phyloP scores from a whole-genome alignment of 2,888 invertebrate species.

The Uloborus plumipes region DNA sequence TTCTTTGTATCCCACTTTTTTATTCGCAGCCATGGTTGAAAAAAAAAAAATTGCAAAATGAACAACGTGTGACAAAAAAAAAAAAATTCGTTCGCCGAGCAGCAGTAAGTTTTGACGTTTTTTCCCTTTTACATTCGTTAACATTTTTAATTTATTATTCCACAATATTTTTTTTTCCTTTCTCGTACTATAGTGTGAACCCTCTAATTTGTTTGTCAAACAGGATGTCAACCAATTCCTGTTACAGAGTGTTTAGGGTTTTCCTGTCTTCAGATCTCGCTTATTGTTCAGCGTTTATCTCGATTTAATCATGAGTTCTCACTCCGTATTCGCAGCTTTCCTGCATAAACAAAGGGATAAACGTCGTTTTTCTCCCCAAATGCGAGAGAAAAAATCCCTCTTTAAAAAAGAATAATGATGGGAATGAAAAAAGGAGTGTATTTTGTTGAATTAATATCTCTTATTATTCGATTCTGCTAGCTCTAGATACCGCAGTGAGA shows the following conservation, averaged over 20 bases:
- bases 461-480: constrained; percentile 57
- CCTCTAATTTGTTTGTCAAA: constrained; percentile 58
- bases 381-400: constrained; percentile 5
- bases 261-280: constrained; percentile 37
- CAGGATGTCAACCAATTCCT: constrained; percentile 59
- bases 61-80: constrained; percentile 37
- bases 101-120: constrained; percentile 2
- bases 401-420: constrained; percentile 31
- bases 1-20: constrained; percentile 29
- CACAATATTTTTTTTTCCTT: constrained; percentile 6
- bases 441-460: constrained; percentile 60
- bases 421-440: constrained; percentile 30
- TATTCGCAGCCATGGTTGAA: constrained; percentile 23
- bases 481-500: constrained; percentile 48
- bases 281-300: constrained; percentile 36
- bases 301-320: constrained; percentile 23
- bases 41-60: constrained; percentile 59
- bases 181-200: background rate
- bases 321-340: constrained; percentile 18
- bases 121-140: constrained; percentile 22
- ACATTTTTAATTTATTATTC: constrained; percentile 62
- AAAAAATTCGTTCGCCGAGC: constrained; percentile 7
- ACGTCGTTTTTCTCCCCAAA: background rate
- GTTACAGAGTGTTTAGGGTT: constrained; percentile 54
- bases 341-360: constrained; percentile 41